phyloP scores from a whole-genome alignment of 2,888 invertebrate species.

The Ischnura elegans region DNA sequence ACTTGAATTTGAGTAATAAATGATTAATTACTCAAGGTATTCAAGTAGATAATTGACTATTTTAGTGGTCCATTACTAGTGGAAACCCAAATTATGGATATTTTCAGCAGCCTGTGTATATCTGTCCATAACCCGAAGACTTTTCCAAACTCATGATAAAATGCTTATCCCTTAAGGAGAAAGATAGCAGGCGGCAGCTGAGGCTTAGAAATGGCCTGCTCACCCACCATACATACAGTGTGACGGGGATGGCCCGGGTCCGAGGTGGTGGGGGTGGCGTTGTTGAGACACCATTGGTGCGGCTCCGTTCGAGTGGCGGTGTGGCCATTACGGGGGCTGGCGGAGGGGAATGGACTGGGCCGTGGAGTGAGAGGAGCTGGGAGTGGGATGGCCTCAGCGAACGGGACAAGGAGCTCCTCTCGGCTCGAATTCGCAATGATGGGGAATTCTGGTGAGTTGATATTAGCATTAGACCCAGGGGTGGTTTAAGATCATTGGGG shows the following conservation, averaged over 20 bases:
- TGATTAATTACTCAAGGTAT: too few species aligned
- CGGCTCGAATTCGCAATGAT: slow-evolving; percentile 82
- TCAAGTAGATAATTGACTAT: too few species aligned
- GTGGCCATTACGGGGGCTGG: slow-evolving; percentile 39
- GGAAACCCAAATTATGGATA: too few species aligned
- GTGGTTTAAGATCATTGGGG: too few species aligned
- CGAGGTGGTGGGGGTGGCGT: slow-evolving; percentile 77
- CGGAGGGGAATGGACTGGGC: slow-evolving; percentile 85
- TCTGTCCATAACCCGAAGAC: too few species aligned
- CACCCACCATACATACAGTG: slow-evolving; percentile 85
- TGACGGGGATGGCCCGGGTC: slow-evolving; percentile 86
- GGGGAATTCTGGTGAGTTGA: slow-evolving; percentile 84
- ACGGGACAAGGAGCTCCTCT: slow-evolving; percentile 83
- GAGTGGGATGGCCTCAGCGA: slow-evolving; percentile 85
- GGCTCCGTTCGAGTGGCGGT: slow-evolving; percentile 85
- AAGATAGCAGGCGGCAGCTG: slow-evolving; percentile 80
- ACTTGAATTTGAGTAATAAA: too few species aligned
- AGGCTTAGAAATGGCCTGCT: slow-evolving; percentile 83
- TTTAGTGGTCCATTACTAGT: too few species aligned
- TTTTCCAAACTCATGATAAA: not conserved
- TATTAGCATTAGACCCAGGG: too few species aligned
- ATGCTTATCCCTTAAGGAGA: slow-evolving; percentile 76
- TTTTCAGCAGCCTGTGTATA: too few species aligned
- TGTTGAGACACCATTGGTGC: slow-evolving; percentile 82
- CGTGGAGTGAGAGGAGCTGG: slow-evolving; percentile 85